Percentiles rank a stretch among this genome's conserved stretches.
Conservation (phyloP, 2,888 invertebrate species). For the Diaperis boleti region DNA sequence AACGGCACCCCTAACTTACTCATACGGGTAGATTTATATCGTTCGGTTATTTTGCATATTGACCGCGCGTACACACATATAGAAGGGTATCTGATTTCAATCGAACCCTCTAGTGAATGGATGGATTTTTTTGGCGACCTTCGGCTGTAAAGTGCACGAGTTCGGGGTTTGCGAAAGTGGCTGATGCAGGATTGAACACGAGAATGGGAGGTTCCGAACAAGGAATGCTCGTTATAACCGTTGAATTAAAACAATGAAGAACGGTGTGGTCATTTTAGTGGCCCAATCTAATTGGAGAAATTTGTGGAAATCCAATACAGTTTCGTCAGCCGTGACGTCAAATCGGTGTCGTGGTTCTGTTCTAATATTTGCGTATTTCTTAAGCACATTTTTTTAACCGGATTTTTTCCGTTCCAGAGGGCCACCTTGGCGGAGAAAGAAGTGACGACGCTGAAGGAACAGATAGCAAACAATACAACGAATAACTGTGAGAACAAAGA, state of each 20-base stretch:
- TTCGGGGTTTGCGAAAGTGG: too few relatives aligned
- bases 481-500: constrained; percentile 63
- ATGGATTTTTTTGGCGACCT: constrained; percentile 28
- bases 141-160: constrained; percentile 6
- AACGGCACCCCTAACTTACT: constrained; percentile 41
- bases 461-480: constrained; percentile 74
- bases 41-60: constrained; percentile 53
- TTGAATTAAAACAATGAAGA: too few relatives aligned
- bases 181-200: too few relatives aligned
- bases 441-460: constrained; percentile 91
- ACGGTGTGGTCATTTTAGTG: too few relatives aligned
- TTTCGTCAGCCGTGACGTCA: too few relatives aligned
- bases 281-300: too few relatives aligned
- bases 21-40: constrained; percentile 42
- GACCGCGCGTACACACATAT: constrained; percentile 51
- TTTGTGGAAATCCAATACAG: too few relatives aligned
- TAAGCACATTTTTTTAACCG: not conserved
- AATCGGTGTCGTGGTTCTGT: too few relatives aligned
- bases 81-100: constrained; percentile 48
- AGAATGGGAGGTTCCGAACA: too few relatives aligned
- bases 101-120: constrained; percentile 42
- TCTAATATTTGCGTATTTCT: not conserved
- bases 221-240: too few relatives aligned
- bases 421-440: constrained; percentile 96
- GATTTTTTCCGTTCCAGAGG: constrained; percentile 76